phyloP scores from a whole-genome alignment of 1,140 invertebrate species.

The Propsilocerus akamusi region DNA sequence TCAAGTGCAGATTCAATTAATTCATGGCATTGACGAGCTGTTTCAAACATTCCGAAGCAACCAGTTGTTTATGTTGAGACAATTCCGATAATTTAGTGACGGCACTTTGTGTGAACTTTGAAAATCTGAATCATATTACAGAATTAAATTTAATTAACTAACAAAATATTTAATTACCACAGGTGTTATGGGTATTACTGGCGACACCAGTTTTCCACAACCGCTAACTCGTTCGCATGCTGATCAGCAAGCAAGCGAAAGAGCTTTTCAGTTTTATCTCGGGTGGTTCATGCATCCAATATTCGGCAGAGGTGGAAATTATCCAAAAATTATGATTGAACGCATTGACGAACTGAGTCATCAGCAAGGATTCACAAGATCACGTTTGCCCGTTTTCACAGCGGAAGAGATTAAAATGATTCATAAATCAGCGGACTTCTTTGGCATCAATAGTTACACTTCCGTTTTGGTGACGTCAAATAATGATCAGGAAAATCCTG shows the following conservation, averaged over 20 bases:
- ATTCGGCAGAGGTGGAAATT: conserved; percentile 36
- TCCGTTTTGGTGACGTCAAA: conserved; percentile 24
- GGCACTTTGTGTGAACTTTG: neutral
- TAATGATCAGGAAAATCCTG: conserved; percentile 21
- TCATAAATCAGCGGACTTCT: conserved; percentile 37
- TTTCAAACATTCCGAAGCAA: conserved; percentile 6
- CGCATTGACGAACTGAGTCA: conserved; percentile 32
- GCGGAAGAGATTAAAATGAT: conserved; percentile 33
- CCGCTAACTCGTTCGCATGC: conserved; percentile 28
- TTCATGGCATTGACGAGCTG: conserved; percentile 4
- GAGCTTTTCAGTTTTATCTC: conserved; percentile 31
- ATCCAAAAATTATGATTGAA: conserved; percentile 35
- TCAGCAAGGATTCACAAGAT: conserved; percentile 31
- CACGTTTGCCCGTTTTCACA: conserved; percentile 39
- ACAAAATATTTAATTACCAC: conserved; percentile 13
- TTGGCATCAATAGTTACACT: conserved; percentile 39
- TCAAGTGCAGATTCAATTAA: conserved; percentile 2
- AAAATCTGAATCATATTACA: neutral
- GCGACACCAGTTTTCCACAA: conserved; percentile 39
- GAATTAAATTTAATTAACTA: conserved; percentile 6
- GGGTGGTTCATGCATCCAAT: conserved; percentile 42
- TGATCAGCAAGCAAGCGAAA: conserved; percentile 31
- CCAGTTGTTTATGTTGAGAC: neutral
- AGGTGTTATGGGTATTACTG: conserved; percentile 40
- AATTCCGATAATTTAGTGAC: neutral